Evolutionary conservation across 1,140 invertebrate species (phyloP), one percentile per base, ranked within the genome.

Genomic region (Zaprionus africanus): DNA sequence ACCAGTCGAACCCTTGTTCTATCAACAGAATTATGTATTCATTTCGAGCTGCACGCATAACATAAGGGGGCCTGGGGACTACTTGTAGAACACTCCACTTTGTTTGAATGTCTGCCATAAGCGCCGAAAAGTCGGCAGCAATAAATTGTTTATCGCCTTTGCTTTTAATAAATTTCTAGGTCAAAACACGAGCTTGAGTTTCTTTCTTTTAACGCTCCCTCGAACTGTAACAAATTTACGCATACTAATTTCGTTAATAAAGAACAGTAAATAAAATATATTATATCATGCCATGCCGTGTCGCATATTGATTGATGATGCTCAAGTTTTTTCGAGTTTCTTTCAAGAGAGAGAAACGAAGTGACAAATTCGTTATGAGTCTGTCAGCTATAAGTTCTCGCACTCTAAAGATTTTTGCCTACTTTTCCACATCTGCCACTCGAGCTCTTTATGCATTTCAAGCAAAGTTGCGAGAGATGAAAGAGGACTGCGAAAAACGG

Each of bases 61-160:
- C 46, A 19, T n/a, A 19, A 17, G 2, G 22, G 24, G 5, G 28
- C 6, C 19, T 6, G 15, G 36, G 34, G 22, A 5, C 13, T 34
- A 5, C 13, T 24, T 11, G 15, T 19, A 19, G 26, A 22, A 31
- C n/a, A 26, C n/a, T 41, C 46, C 66, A 41, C 58, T 53, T 61
- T 31, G 64, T 72, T 61, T 57, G 22, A 60, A 71, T 65, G 49
- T 71, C 31, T 62, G 62, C 11, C 43, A 5, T 7, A 22, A 73
- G 75, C 75, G 75, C 70, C 75, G 43, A 34, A 68, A 38, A 74
- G 76, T 74, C 76, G 70, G 36, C 64, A 63, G 51, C 70, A 41
- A 73, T 77, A 77, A 77, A 74, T 56, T 62, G 57, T 74, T 78
- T 78, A 74, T 74, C 62, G 64, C 41, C 41, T 46, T 28, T 24